Conservation (phyloP, 2,888 invertebrate genomes). For the Eupithecia abbreviata region DNA sequence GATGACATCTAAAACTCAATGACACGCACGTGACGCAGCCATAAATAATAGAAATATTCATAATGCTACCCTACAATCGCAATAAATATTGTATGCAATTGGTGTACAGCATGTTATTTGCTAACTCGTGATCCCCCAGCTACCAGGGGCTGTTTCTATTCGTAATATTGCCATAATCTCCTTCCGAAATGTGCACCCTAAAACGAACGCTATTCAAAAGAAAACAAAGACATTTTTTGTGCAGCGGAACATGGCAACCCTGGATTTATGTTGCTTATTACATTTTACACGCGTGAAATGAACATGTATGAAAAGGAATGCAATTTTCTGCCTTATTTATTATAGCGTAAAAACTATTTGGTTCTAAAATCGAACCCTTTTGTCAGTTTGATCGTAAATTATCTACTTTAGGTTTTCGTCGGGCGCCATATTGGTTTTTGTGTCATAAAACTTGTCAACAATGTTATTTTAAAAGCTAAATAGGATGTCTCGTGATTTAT, state of each 20-base stretch:
- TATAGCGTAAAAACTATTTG: constrained; percentile 62
- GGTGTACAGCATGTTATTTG: constrained; percentile 76
- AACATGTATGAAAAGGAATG: constrained; percentile 65
- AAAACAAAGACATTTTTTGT: constrained; percentile 35
- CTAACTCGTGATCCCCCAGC: constrained; percentile 67
- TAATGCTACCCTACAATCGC: constrained; percentile 67
- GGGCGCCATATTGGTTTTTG: constrained; percentile 75
- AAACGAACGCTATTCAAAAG: constrained; percentile 53
- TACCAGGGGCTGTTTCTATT: constrained; percentile 71
- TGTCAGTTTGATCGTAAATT: constrained; percentile 74
- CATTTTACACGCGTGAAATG: constrained; percentile 79
- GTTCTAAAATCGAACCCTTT: constrained; percentile 62
- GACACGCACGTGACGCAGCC: constrained; percentile 31
- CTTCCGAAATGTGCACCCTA: constrained; percentile 50
- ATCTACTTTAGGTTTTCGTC: constrained; percentile 75
- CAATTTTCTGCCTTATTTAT: constrained; percentile 71
- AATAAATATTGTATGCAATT: constrained; percentile 77
- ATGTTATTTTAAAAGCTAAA: constrained; percentile 38
- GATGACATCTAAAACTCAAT: constrained; percentile 17
- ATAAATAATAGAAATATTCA: constrained; percentile 60
- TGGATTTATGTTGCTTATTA: constrained; percentile 80
- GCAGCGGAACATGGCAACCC: constrained; percentile 50
- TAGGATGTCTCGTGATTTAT: constrained; percentile 34
- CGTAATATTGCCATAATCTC: constrained; percentile 71
- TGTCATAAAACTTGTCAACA: constrained; percentile 70